Base-by-base conservation (phyloP, 1,140 invertebrate genomes). In the Pectinophora gossypiella region DNA sequence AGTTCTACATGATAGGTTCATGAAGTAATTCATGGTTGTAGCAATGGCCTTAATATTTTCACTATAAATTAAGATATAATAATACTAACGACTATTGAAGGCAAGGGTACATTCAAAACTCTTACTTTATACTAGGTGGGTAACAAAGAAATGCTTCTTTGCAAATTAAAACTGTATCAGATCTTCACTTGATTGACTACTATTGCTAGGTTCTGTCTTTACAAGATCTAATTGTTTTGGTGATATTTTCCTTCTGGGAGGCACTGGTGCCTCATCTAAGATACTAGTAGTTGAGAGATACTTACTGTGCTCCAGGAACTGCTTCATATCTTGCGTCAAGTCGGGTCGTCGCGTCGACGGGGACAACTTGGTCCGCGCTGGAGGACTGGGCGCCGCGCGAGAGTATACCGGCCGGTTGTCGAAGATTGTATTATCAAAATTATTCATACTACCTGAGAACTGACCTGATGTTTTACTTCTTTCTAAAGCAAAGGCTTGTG, bases 401-500 rank as follows among this genome's bases (percentile, higher is more conserved):
- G 80, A 82, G 59, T 72, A 86, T 15, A 56, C 42, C 16, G 82
- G 81, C 22, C 82, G 64, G 42, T 84, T 86, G 49, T 86, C 83
- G 60, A 85, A 86, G 51, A 87, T 85, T n/a, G 80, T 73, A n/a
- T 62, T 53, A 63, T 88, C 61, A 19, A 85, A 61, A 6, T 72
- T 68, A 64, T 77, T 83, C 53, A 64, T 50, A 53, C 68, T 75
- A n/a, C 62, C 64, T 2, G 68, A 56, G 52, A 77, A 68, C n/a
- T 84, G 36, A 12, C 70, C 70, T 18, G 87, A 75, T 18, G 86
- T 88, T 68, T 88, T 86, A 61, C 86, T 88, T 61, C 85, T 80
- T 57, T 83, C 86, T 56, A 89, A 56, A 19, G 65, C 45, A 43
- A 73, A 80, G 35, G 20, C 56, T 32, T 46, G 49, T 53, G 19